phyloP scores from a whole-genome alignment of 1,140 invertebrate species.

The Drosophila albomicans region DNA sequence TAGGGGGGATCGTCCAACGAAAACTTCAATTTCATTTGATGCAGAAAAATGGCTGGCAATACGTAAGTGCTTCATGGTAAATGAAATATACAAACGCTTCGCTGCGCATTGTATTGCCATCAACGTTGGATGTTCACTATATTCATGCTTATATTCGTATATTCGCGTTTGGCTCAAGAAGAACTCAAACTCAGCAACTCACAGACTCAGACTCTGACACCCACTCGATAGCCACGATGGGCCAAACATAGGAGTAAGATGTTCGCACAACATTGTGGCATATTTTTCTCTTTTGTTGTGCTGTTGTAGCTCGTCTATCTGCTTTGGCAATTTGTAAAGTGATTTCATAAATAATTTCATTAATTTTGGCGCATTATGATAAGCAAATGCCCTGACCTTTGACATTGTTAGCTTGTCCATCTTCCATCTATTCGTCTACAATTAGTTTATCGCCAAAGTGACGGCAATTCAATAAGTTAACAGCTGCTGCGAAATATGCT shows the following conservation, averaged over 20 bases:
- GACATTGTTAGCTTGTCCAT: constrained; percentile 24
- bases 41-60: constrained; percentile 81
- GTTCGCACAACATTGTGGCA: constrained; percentile 29
- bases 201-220: background rate
- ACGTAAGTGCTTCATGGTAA: constrained; percentile 77
- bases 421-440: constrained; percentile 14
- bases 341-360: constrained; percentile 51
- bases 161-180: background rate
- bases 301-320: background rate
- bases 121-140: constrained; percentile 29
- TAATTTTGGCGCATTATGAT: constrained; percentile 45
- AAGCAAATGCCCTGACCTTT: constrained; percentile 50
- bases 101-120: constrained; percentile 57
- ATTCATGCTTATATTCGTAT: too few relatives aligned
- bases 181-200: background rate
- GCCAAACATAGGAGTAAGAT: background rate
- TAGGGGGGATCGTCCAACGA: constrained; percentile 3
- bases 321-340: constrained; percentile 38
- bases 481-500: constrained; percentile 10
- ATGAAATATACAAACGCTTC: constrained; percentile 82
- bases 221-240: constrained; percentile 7
- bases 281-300: constrained; percentile 10
- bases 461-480: constrained; percentile 6
- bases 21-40: constrained; percentile 82
- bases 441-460: constrained; percentile 33